Base-by-base conservation (phyloP, 2,888 invertebrate genomes). In the Cancer borealis region DNA sequence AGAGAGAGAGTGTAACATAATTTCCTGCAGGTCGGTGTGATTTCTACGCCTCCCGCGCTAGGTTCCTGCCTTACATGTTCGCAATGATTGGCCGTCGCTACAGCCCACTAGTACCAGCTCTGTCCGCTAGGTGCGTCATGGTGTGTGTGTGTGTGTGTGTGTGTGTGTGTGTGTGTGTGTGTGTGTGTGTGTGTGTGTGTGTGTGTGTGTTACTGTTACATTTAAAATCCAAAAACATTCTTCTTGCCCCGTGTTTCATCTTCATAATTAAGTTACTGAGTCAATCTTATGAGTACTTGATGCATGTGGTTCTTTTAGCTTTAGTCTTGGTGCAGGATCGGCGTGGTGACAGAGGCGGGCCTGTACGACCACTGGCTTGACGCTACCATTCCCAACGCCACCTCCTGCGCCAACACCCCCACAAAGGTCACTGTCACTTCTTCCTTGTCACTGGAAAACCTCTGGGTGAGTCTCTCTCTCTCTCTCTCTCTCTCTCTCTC, bases 321-420 rank as follows among this genome's bases (percentile, higher is more conserved):
- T 49, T 49, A 49, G 49, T 49, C 12, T 6, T 49, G 10, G 10
- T 14, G n/a, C 47, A 88, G 88, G 46, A 47, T 88, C 88, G 10
- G n/a, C 17, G 21, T 4, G 17, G n/a, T 88, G 45, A 88, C 88
- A 3, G 88, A 88, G n/a, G 12, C 46, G 8, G 88, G 88, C 4
- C 46, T 88, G 88, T 88, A 88, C 47, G 17, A 14, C 17, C n/a
- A 88, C 8, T 88, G 88, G 88, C 17, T 88, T 6, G n/a, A 88
- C 17, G 17, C 14, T 6, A 17, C 47, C 4, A n/a, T 88, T 5
- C 88, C 88, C 46, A 88, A 88, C 46, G 14, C 88, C 21, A 88
- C 88, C 45, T 88, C 88, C 46, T 88, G 88, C n/a, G 46, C 46
- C 14, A 21, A 21, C 88, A 5, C 45, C 17, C 17, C 45, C 17